phyloP scores from a whole-genome alignment of 2,888 invertebrate genomes.

The Charanyca ferruginea region DNA sequence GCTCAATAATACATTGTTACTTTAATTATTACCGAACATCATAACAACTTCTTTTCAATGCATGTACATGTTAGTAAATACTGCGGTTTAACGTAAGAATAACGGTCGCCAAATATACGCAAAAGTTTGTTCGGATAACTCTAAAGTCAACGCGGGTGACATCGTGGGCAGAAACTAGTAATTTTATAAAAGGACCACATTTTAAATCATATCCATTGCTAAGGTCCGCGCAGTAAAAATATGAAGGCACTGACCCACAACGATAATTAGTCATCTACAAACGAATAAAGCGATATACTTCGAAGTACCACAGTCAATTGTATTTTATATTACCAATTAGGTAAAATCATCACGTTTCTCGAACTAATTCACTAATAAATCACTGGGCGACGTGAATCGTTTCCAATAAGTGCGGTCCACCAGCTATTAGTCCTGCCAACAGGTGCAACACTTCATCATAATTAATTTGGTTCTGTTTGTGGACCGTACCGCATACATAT shows the following conservation, averaged over 20 bases:
- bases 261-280: background rate
- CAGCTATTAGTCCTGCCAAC: slow-evolving; percentile 69
- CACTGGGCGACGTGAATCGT: slow-evolving; percentile 44
- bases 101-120: background rate
- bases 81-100: too few relatives aligned
- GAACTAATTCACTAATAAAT: slow-evolving; percentile 60
- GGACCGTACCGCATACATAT: slow-evolving; percentile 65
- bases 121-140: too few relatives aligned
- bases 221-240: background rate
- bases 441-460: slow-evolving; percentile 70
- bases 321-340: slow-evolving; percentile 30
- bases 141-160: too few relatives aligned
- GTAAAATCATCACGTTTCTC: slow-evolving; percentile 54
- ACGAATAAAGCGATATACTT: background rate
- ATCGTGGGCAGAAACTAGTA: too few relatives aligned
- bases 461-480: slow-evolving; percentile 72
- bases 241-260: background rate
- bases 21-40: slow-evolving; percentile 31
- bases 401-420: slow-evolving; percentile 66
- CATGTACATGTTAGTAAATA: slow-evolving; percentile 8
- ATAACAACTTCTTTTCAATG: slow-evolving; percentile 2
- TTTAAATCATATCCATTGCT: background rate
- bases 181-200: background rate
- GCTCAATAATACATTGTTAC: slow-evolving; percentile 23
- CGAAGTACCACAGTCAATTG: slow-evolving; percentile 9